These are phyloP conservation scores for Falcaria lacertinaria DNA, from an alignment of 2,888 invertebrate genomes.

Conservation along the genomic window DNA sequence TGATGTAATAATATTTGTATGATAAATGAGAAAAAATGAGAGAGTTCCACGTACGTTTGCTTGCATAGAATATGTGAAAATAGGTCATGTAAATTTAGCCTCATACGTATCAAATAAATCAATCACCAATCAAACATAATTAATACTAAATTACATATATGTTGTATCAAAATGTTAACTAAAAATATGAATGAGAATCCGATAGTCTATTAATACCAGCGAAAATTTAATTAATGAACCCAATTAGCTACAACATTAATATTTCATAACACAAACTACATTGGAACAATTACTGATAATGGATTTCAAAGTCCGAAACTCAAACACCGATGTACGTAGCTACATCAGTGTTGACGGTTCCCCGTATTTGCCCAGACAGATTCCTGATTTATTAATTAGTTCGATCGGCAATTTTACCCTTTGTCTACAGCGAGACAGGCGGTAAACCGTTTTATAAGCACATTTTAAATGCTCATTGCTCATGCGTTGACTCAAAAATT, in stretches of 20 bases:
- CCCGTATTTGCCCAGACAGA: slow-evolving; percentile 50
- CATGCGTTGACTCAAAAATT: too few species aligned
- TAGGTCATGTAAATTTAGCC: too few species aligned
- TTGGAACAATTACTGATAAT: slow-evolving; percentile 33
- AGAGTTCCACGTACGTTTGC: too few species aligned
- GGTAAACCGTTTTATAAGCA: slow-evolving; percentile 22
- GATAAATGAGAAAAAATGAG: too few species aligned
- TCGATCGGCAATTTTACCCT: slow-evolving; percentile 43
- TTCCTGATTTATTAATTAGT: slow-evolving; percentile 58
- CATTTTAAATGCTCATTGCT: too few species aligned
- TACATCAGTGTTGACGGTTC: slow-evolving; percentile 21
- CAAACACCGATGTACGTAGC: slow-evolving; percentile 31
- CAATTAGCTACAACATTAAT: neutral
- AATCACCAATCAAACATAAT: neutral
- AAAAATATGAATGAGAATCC: neutral
- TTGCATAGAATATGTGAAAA: too few species aligned
- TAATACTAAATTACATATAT: neutral
- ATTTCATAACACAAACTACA: neutral
- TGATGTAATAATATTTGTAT: too few species aligned
- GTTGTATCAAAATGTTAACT: neutral
- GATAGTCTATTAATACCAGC: neutral
- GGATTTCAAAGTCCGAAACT: slow-evolving; percentile 30
- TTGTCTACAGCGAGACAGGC: slow-evolving; percentile 26
- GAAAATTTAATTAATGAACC: neutral
- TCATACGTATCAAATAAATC: neutral